These are phyloP conservation scores for Brenthis daphne DNA, from an alignment of 2,888 invertebrate genomes.

Conservation along the genomic window DNA sequence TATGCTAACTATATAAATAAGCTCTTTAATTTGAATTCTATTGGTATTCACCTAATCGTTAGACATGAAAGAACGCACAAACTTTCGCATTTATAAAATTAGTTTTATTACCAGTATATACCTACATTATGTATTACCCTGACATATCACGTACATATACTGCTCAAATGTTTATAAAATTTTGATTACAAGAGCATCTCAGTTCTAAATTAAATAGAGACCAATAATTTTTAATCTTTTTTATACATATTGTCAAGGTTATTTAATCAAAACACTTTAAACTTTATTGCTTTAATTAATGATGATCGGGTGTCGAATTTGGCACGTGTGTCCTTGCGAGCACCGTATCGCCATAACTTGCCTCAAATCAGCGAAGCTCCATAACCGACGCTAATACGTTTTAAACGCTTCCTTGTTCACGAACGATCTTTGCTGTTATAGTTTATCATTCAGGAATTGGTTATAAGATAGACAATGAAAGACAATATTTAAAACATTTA, in stretches of 20 bases:
- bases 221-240: background rate
- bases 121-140: too few relatives aligned
- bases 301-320: constrained; percentile 25
- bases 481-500: background rate
- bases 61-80: too few relatives aligned
- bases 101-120: too few relatives aligned
- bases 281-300: constrained; percentile 8
- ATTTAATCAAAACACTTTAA: background rate
- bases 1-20: too few relatives aligned
- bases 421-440: constrained; percentile 37
- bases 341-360: constrained; percentile 44
- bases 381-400: constrained; percentile 64
- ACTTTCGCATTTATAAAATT: too few relatives aligned
- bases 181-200: too few relatives aligned
- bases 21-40: too few relatives aligned
- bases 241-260: background rate
- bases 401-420: constrained; percentile 55
- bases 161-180: too few relatives aligned
- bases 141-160: too few relatives aligned
- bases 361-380: constrained; percentile 49
- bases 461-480: constrained; percentile 4
- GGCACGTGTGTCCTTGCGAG: constrained; percentile 40
- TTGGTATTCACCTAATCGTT: too few relatives aligned
- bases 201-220: too few relatives aligned
- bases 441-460: constrained; percentile 13